Percentiles rank a stretch among this genome's conserved stretches.
These are phyloP conservation scores for Toxotes jaculatrix DNA, from an alignment of 2,113 vertebrate genomes.

Conservation along the genomic window DNA sequence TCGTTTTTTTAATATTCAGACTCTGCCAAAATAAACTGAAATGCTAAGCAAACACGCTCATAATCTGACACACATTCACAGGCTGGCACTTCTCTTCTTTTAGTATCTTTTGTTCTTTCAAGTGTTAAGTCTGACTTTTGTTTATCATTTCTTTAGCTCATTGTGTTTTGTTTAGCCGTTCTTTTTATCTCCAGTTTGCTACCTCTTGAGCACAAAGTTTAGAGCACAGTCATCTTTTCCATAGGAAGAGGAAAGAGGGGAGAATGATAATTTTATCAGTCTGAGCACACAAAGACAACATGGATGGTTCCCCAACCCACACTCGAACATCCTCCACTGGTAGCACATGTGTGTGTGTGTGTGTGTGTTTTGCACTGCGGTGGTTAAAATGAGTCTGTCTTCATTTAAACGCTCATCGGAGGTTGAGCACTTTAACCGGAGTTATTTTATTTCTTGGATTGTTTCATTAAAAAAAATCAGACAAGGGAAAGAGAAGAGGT, in stretches of 20 bases:
- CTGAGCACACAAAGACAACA: conserved; percentile 12
- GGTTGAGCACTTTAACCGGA: neutral
- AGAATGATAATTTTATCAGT: conserved; percentile 10
- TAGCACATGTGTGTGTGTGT: neutral
- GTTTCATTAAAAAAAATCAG: neutral
- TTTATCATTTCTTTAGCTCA: neutral
- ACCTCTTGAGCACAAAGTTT: neutral
- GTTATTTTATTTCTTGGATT: too few relatives aligned
- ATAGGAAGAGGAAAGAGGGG: conserved; percentile 16
- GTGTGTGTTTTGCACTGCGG: neutral
- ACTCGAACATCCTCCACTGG: neutral
- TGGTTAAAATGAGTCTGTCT: neutral
- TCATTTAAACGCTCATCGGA: neutral
- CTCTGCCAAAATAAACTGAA: neutral
- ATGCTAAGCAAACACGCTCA: neutral
- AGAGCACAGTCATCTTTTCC: conserved; percentile 11
- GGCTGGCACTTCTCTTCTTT: neutral
- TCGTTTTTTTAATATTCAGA: neutral
- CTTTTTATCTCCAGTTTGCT: neutral
- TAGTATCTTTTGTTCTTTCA: neutral
- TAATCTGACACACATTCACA: neutral
- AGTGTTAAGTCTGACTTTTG: neutral
- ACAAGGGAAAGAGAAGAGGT: neutral
- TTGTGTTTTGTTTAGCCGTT: neutral
- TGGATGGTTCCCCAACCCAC: neutral